These are phyloP conservation scores for Coptotermes formosanus DNA, from an alignment of 1,140 invertebrate genomes.

Conservation along the genomic window DNA sequence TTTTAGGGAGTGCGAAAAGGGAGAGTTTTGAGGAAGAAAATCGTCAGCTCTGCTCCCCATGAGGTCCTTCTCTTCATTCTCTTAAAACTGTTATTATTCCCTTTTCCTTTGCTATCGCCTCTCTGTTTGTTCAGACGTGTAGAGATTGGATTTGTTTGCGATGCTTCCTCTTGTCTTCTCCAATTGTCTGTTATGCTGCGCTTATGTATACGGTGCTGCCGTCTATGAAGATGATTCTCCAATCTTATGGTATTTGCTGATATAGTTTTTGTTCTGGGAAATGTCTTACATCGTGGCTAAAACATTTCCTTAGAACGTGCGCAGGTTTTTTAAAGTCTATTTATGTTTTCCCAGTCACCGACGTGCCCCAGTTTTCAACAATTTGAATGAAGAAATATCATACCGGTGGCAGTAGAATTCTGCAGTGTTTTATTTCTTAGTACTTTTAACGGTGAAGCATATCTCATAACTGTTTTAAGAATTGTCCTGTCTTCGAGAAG, in stretches of 20 bases:
- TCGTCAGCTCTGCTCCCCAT: conserved; percentile 10
- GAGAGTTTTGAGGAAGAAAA: background rate
- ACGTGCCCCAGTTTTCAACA: no score
- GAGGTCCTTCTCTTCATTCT: background rate
- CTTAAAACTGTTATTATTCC: background rate
- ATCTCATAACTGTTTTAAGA: no score
- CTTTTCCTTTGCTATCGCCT: background rate
- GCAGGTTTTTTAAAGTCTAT: no score
- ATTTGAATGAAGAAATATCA: no score
- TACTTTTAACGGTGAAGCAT: no score
- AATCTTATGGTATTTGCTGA: background rate
- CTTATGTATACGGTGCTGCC: background rate
- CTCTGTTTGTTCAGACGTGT: no score
- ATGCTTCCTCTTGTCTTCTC: background rate
- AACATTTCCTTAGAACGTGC: background rate
- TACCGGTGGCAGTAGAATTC: no score
- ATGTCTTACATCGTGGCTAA: background rate
- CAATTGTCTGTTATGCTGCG: no score
- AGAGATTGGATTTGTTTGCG: conserved; percentile 5
- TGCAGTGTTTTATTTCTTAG: no score
- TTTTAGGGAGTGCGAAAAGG: background rate
- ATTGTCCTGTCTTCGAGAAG: no score
- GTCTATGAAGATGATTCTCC: background rate
- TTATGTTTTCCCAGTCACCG: no score
- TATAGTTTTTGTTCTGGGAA: background rate